A percentile compares a stretch with the other conserved stretches of the same genome.
Evolutionary conservation across 1,140 invertebrate species (phyloP).

Genomic region (Drosophila sucinea): DNA sequence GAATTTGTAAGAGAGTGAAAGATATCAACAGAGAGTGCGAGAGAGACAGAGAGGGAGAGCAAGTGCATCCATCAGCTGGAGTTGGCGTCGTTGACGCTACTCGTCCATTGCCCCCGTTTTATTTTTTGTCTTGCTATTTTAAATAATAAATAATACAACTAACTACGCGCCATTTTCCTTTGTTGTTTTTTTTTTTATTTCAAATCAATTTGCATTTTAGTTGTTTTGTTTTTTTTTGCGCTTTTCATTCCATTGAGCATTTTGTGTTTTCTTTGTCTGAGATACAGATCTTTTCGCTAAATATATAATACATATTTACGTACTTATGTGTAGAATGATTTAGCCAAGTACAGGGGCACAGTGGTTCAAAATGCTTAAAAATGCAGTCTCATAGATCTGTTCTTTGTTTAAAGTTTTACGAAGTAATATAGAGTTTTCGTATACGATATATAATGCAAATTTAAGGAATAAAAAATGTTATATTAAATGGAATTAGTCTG

Average conservation of each 20-base stretch:
- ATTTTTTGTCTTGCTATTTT: conserved; percentile 45
- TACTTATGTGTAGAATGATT: conserved; percentile 13
- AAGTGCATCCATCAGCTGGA: conserved; percentile 60
- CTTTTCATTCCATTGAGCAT: conserved; percentile 37
- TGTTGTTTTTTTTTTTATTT: conserved; percentile 18
- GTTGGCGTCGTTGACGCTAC: conserved; percentile 24
- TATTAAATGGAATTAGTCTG: no score
- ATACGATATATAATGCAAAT: no score
- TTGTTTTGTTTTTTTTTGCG: conserved; percentile 23
- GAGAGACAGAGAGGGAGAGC: conserved; percentile 16
- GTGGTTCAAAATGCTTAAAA: not conserved
- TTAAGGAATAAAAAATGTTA: no score
- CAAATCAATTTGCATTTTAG: conserved; percentile 38
- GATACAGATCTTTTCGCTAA: conserved; percentile 9
- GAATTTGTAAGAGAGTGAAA: not conserved
- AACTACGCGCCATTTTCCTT: conserved; percentile 39
- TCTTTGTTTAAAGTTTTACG: no score
- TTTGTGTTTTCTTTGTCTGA: conserved; percentile 49
- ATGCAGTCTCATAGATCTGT: no score
- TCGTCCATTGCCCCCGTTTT: conserved; percentile 63
- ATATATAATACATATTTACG: conserved; percentile 1
- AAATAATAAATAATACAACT: conserved; percentile 21
- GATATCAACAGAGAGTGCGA: conserved; percentile 6
- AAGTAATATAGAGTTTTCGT: no score
- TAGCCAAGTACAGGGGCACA: conserved; percentile 6